Conservation (phyloP, 2,888 invertebrate genomes). For the Eurytoma adleriae region DNA sequence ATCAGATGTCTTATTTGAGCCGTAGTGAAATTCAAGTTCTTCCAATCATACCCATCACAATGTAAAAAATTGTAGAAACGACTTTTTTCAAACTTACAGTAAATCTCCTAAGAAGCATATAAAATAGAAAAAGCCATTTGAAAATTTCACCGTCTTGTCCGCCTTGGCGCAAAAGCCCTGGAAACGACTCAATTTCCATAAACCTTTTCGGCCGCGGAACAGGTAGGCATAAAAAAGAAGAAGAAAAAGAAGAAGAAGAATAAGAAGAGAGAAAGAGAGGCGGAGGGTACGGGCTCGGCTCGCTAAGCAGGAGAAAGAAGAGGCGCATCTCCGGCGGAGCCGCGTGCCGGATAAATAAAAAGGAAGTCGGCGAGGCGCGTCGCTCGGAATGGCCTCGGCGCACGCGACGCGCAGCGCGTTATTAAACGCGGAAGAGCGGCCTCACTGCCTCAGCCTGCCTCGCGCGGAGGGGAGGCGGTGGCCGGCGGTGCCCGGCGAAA, state of each 20-base stretch:
- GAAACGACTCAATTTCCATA: conserved; percentile 14
- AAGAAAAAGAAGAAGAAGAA: not conserved
- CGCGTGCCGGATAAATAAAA: not conserved
- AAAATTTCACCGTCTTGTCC: too few relatives aligned
- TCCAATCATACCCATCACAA: too few relatives aligned
- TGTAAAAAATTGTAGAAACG: too few relatives aligned
- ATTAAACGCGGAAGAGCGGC: conserved; percentile 49
- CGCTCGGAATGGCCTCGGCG: conserved; percentile 37
- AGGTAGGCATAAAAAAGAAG: not conserved
- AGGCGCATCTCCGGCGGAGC: not conserved
- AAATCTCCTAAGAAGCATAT: too few relatives aligned
- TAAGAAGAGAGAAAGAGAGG: not conserved
- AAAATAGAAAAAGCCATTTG: too few relatives aligned
- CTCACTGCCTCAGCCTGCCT: not conserved
- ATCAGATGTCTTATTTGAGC: too few relatives aligned
- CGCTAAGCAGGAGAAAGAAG: too few relatives aligned
- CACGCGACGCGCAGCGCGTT: conserved; percentile 47
- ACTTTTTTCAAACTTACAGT: too few relatives aligned
- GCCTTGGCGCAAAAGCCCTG: too few relatives aligned
- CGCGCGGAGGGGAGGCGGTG: not conserved
- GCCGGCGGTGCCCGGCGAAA: conserved; percentile 32
- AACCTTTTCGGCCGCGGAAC: not conserved
- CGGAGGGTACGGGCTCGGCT: not conserved
- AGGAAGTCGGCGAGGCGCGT: conserved; percentile 33
- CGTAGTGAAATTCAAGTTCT: too few relatives aligned